phyloP scores from a whole-genome alignment of 2,113 vertebrate genomes.

The Lepisosteus oculatus region DNA sequence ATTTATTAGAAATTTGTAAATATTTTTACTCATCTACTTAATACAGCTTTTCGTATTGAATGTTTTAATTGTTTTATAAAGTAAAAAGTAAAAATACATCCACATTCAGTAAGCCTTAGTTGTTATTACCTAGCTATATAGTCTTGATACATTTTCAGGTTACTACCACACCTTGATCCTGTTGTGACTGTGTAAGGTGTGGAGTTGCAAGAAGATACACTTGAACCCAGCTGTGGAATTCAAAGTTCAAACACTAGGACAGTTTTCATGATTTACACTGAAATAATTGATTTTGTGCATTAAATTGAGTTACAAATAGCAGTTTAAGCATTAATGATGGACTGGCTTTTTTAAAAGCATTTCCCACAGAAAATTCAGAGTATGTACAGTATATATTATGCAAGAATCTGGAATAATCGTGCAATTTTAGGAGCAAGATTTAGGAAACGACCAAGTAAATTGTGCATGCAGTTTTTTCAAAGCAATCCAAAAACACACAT shows the following conservation, averaged over 20 bases:
- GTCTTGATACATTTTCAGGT: neutral
- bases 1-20: neutral
- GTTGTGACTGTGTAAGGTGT: too few species aligned
- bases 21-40: neutral
- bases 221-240: neutral
- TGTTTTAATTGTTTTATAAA: neutral
- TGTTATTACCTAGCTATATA: neutral
- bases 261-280: neutral
- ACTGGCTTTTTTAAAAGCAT: too few species aligned
- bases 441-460: too few species aligned
- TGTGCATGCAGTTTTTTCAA: too few species aligned
- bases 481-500: too few species aligned
- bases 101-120: conserved; percentile 8
- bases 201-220: neutral
- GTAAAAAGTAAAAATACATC: neutral
- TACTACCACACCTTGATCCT: neutral
- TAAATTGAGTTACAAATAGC: too few species aligned
- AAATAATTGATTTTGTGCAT: too few species aligned
- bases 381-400: too few species aligned
- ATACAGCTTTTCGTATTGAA: neutral
- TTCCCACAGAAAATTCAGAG: too few species aligned
- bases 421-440: too few species aligned
- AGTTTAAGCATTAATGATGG: too few species aligned
- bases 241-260: neutral
- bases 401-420: too few species aligned